Evolutionary conservation across 2,797 vertebrate genomes (phyloP), one percentile per base, ranked within the genome.

Genomic region (Pipistrellus pygmaeus): DNA sequence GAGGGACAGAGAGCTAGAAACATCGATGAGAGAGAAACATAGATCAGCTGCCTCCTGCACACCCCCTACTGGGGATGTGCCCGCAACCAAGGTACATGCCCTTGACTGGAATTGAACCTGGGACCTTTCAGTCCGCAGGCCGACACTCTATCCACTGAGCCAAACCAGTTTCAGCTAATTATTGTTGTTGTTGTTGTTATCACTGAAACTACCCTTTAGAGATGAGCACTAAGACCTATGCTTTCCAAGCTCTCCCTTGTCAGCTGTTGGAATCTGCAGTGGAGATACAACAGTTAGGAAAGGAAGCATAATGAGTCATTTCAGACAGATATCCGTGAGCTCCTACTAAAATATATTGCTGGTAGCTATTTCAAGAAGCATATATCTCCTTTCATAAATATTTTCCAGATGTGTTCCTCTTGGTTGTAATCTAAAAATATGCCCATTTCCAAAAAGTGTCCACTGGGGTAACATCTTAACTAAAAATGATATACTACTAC

Each of bases 351-450:
- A 80, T 78, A 25, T 72, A 60, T 83, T 35, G 44, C 41, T 35
- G 21, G 55, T 51, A 10, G 62, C 78, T 84, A 10, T 88, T 80
- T 77, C 55, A 48, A 78, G 55, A 30, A 93, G 46, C 41, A 68
- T 46, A 21, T 62, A 77, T 75, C 38, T 89, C 14, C 21, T 68
- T 69, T 90, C 27, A 68, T 75, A 64, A 85, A 75, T 72, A 86
- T 38, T 82, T 93, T 90, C 62, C 69, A 93, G 87, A 76, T 90
- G 46, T 68, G 44, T 38, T 95, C 60, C 64, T 72, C 64, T 82
- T 76, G 30, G 20, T 88, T 12, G 6, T 71, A 82, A 68, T 82
- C 64, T 82, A 71, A 90, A 94, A 95, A 76, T 76, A 77, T 64
- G 46, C 14, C 69, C 7, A 1, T 76, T 76, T 90, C 44, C 20